phyloP scores from a whole-genome alignment of 2,888 invertebrate species.

The Gari tellinella region DNA sequence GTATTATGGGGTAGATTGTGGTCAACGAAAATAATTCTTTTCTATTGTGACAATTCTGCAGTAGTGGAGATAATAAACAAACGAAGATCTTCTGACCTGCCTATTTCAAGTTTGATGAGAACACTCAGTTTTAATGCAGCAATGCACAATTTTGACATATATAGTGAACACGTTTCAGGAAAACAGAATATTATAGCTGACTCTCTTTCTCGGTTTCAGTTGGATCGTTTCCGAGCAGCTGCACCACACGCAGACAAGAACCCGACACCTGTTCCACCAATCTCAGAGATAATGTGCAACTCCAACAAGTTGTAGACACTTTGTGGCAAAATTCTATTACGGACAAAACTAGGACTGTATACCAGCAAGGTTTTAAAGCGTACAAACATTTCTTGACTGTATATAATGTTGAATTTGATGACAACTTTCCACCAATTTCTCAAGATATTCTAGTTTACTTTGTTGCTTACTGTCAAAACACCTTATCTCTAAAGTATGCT shows the following conservation, averaged over 20 bases:
- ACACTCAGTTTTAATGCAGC: conserved; percentile 17
- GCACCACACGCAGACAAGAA: not conserved
- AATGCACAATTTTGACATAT: not conserved
- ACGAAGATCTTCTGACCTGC: conserved; percentile 17
- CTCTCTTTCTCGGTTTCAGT: conserved; percentile 19
- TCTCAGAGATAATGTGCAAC: too few species aligned
- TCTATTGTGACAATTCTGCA: conserved; percentile 42
- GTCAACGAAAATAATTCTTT: conserved; percentile 19
- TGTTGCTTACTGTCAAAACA: too few species aligned
- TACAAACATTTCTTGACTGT: too few species aligned
- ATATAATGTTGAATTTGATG: too few species aligned
- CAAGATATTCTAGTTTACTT: too few species aligned
- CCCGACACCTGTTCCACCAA: too few species aligned
- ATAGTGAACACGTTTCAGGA: not conserved
- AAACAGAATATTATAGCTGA: not conserved
- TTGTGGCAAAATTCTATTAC: not conserved
- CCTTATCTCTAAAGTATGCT: too few species aligned
- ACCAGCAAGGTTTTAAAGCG: not conserved
- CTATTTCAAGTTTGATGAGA: conserved; percentile 30
- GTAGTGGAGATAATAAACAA: conserved; percentile 31
- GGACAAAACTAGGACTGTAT: not conserved
- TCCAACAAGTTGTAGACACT: not conserved
- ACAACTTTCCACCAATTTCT: too few species aligned
- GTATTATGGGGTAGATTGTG: conserved; percentile 34
- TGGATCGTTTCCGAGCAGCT: not conserved